Evolutionary conservation across 1,140 invertebrate species (phyloP).

Genomic region (Triops cancriformis): DNA sequence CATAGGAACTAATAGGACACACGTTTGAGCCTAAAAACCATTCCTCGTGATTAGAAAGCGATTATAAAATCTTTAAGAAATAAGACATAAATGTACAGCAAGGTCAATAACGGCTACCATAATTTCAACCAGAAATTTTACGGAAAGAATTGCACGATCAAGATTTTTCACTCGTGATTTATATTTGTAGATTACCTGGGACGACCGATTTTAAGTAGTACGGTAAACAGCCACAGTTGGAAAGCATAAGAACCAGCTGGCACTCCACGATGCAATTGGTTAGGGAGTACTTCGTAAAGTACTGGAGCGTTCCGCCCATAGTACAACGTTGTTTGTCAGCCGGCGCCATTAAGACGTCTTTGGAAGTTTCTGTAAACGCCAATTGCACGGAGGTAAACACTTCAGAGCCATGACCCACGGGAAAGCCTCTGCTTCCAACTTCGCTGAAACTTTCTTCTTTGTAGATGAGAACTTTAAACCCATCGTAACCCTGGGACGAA

Average conservation of each 20-base stretch:
- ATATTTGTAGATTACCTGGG: background rate
- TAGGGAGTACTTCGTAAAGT: constrained; percentile 25
- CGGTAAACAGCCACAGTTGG: constrained; percentile 25
- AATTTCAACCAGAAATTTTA: background rate
- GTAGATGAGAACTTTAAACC: background rate
- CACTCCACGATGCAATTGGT: constrained; percentile 25
- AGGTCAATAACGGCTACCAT: background rate
- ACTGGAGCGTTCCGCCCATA: constrained; percentile 15
- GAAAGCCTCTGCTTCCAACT: background rate
- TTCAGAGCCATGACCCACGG: constrained; percentile 9
- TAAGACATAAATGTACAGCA: constrained; percentile 34
- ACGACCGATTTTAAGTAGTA: constrained; percentile 20
- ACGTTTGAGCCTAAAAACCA: background rate
- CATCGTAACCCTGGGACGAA: background rate
- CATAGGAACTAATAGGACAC: background rate
- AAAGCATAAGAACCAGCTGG: constrained; percentile 2
- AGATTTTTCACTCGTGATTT: no score
- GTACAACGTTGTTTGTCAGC: constrained; percentile 22
- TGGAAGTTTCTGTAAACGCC: background rate
- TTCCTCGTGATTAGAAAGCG: constrained; percentile 46
- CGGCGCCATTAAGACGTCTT: constrained; percentile 16
- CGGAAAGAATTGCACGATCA: background rate
- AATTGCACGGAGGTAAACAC: constrained; percentile 11
- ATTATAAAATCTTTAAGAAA: no score
- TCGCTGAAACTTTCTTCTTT: background rate